Conservation (phyloP, 2,113 vertebrate genomes). For the Ceuthmochares aereus region DNA sequence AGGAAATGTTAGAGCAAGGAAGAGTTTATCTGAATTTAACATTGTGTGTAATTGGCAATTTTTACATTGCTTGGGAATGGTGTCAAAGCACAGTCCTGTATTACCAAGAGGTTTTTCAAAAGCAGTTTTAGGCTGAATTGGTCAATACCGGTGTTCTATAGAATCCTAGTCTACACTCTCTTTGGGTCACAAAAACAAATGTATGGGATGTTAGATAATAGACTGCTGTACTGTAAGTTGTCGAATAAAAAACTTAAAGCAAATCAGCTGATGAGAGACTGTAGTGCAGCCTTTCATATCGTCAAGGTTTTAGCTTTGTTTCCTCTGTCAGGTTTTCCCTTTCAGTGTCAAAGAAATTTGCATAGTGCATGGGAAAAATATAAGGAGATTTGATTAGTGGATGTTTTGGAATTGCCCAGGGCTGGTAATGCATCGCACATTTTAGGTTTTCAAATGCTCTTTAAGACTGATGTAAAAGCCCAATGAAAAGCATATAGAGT, state of each 20-base stretch:
- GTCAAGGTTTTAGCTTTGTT: background rate
- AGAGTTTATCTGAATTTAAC: background rate
- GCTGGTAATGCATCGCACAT: background rate
- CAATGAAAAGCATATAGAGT: background rate
- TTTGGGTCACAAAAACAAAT: background rate
- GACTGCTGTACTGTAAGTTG: background rate
- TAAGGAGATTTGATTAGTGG: background rate
- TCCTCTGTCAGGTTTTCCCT: background rate
- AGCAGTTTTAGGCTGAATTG: background rate
- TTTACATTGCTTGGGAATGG: background rate
- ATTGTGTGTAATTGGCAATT: background rate
- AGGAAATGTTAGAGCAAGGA: background rate
- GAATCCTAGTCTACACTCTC: rapidly evolving
- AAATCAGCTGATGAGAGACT: background rate
- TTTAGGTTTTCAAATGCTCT: background rate
- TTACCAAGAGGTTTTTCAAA: background rate
- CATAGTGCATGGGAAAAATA: background rate
- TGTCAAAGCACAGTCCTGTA: background rate
- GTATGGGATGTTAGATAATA: background rate
- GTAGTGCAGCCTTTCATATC: background rate
- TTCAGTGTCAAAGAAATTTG: background rate
- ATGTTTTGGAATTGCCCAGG: background rate
- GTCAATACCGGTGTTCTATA: rapidly evolving
- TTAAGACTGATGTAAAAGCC: background rate
- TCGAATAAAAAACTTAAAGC: background rate